A percentile compares a stretch with the other conserved stretches of the same genome.
phyloP scores from a whole-genome alignment of 2,797 vertebrate genomes.

The Crax fasciolata region DNA sequence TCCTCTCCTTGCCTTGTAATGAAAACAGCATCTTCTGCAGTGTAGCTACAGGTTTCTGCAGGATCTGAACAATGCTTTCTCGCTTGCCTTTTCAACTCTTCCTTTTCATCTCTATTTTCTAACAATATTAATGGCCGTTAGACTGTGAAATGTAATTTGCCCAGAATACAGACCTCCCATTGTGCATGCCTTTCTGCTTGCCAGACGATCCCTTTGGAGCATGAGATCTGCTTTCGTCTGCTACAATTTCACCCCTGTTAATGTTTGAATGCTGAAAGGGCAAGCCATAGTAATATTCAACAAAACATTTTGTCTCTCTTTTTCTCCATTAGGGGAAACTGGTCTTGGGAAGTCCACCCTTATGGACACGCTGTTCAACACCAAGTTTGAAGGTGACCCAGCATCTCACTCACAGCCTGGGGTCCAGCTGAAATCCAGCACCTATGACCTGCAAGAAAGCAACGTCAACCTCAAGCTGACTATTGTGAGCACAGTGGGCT shows the following conservation, averaged over 20 bases:
- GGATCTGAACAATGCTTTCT: slow-evolving; percentile 15
- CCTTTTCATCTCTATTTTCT: slow-evolving; percentile 55
- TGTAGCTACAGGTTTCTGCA: not conserved
- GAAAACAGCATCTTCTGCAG: slow-evolving; percentile 17
- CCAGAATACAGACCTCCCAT: slow-evolving; percentile 45
- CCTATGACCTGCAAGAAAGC: slow-evolving; percentile 97
- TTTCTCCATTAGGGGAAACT: slow-evolving; percentile 89
- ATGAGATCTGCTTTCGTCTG: slow-evolving; percentile 50
- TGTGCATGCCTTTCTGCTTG: slow-evolving; percentile 60
- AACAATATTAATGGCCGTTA: slow-evolving; percentile 45
- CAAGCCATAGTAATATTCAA: not conserved
- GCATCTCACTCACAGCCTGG: slow-evolving; percentile 95
- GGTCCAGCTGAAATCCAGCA: slow-evolving; percentile 94
- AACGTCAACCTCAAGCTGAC: slow-evolving; percentile 96
- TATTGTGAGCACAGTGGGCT: slow-evolving; percentile 94
- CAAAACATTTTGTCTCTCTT: not conserved
- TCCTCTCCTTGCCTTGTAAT: not conserved
- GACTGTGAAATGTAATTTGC: slow-evolving; percentile 68
- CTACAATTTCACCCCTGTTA: slow-evolving; percentile 54
- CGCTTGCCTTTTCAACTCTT: slow-evolving; percentile 42
- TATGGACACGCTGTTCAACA: slow-evolving; percentile 99
- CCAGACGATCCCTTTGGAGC: slow-evolving; percentile 38
- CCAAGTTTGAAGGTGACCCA: slow-evolving; percentile 96
- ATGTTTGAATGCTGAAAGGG: slow-evolving; percentile 29
- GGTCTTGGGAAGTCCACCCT: slow-evolving; percentile 98